phyloP scores from a whole-genome alignment of 1,140 invertebrate species.

The Notospermus geniculatus region DNA sequence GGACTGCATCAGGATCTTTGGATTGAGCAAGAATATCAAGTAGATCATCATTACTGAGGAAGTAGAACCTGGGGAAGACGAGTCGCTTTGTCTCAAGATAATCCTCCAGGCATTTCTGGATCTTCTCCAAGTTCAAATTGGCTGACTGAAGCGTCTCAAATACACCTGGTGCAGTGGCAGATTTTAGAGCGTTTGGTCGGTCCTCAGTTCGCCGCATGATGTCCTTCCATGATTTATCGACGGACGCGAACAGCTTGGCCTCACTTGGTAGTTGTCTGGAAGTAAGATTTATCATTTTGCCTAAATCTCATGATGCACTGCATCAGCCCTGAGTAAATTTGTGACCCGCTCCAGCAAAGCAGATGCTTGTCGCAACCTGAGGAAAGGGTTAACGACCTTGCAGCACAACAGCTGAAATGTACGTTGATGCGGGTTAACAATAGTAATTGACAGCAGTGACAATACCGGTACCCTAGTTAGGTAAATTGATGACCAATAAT shows the following conservation, averaged over 20 bases:
- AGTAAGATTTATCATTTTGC: constrained; percentile 63
- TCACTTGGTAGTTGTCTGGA: constrained; percentile 74
- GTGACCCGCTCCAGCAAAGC: too few species aligned
- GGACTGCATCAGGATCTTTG: constrained; percentile 76
- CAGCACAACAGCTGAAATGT: too few species aligned
- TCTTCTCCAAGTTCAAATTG: constrained; percentile 52
- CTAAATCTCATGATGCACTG: constrained; percentile 62
- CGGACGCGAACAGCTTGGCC: constrained; percentile 73
- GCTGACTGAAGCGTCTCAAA: constrained; percentile 49
- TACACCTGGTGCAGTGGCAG: constrained; percentile 49
- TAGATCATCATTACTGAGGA: constrained; percentile 55
- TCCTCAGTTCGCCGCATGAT: constrained; percentile 64
- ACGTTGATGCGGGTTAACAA: too few species aligned
- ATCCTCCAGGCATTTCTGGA: constrained; percentile 55
- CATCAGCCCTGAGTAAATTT: background rate
- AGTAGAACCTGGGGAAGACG: constrained; percentile 54
- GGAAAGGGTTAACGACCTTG: too few species aligned
- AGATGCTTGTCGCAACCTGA: too few species aligned
- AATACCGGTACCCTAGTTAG: background rate
- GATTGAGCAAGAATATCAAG: constrained; percentile 62
- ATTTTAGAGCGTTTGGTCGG: constrained; percentile 53
- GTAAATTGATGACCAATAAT: too few species aligned
- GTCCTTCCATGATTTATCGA: constrained; percentile 83
- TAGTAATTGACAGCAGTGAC: too few species aligned
- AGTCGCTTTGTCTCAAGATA: constrained; percentile 53